phyloP scores from a whole-genome alignment of 2,113 vertebrate species.

The Trichechus manatus region DNA sequence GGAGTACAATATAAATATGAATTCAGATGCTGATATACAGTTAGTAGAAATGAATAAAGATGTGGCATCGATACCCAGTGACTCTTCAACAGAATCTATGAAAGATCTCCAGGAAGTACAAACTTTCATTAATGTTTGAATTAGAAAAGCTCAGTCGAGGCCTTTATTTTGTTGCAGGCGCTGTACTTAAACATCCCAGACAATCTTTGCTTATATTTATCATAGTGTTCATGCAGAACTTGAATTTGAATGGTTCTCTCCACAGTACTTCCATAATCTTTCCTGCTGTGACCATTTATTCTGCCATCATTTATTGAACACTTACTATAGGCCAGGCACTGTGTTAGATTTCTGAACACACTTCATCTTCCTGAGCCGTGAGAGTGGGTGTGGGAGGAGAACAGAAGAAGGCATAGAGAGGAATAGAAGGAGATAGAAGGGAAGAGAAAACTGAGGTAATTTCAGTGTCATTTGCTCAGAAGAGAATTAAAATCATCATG shows the following conservation, averaged over 20 bases:
- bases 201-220: conserved; percentile 6
- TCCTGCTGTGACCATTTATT: neutral
- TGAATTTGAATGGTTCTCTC: conserved; percentile 4
- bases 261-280: conserved; percentile 26
- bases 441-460: neutral
- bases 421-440: conserved; percentile 12
- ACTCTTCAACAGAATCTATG: conserved; percentile 82
- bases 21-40: conserved; percentile 75
- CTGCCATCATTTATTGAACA: conserved; percentile 36
- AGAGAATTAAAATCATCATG: conserved; percentile 22
- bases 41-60: conserved; percentile 80
- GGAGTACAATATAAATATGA: conserved; percentile 81
- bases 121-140: conserved; percentile 58
- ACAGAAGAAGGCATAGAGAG: neutral
- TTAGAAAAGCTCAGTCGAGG: conserved; percentile 9
- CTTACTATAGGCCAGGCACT: neutral
- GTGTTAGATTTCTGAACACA: conserved; percentile 35
- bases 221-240: neutral
- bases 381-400: neutral
- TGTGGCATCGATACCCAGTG: conserved; percentile 70
- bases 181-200: neutral
- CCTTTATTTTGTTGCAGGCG: conserved; percentile 34
- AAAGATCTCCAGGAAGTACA: conserved; percentile 83
- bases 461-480: neutral
- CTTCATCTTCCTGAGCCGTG: conserved; percentile 27